Base-by-base conservation (phyloP, 2,797 vertebrate genomes). In the Linurgus olivaceus region DNA sequence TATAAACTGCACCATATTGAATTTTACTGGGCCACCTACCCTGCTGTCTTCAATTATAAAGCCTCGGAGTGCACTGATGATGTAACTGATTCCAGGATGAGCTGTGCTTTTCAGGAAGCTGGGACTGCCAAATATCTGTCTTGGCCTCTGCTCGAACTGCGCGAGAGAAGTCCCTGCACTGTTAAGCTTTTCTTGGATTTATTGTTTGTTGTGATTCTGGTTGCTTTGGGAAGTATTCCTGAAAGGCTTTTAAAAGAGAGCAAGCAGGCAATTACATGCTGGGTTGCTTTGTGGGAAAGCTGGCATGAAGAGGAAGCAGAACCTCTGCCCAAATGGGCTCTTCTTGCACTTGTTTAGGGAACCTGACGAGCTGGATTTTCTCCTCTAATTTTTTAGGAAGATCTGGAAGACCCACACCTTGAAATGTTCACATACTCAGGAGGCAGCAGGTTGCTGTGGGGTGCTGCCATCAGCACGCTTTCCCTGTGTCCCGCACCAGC, bases 1-100 rank as follows among this genome's bases (percentile, higher is more conserved):
- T 92, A 42, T 94, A 67, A 96, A 94, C 59, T 72, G 57, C 58
- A 63, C 0, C 7, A 66, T 91, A 40, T 10, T 82, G 80, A 72
- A 38, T 96, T 96, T 97, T 94, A 93, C 90, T 83, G 74, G 93
- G 82, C 93, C 91, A 78, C 93, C 88, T 92, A 59, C 83, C 72
- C 80, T 84, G 71, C 85, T 89, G 86, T 77, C 92, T 93, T 96
- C 51, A 88, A 55, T 82, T 91, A 74, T 6, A 37, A 74, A 78
- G 65, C 51, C 72, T 67, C 3, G 0, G 23, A n/a, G 17, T 40
- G 35, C 90, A 81, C 77, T 54, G 55, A 33, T 81, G 68, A 92
- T 71, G 91, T 92, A 45, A 92, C 63, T 57, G 93, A 29, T 91
- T 95, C 93, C 59, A 76, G 93, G 94, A 95, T 94, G 75, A 95